These are phyloP conservation scores for Euproctis similis DNA, from an alignment of 2,888 invertebrate genomes.

Conservation along the genomic window DNA sequence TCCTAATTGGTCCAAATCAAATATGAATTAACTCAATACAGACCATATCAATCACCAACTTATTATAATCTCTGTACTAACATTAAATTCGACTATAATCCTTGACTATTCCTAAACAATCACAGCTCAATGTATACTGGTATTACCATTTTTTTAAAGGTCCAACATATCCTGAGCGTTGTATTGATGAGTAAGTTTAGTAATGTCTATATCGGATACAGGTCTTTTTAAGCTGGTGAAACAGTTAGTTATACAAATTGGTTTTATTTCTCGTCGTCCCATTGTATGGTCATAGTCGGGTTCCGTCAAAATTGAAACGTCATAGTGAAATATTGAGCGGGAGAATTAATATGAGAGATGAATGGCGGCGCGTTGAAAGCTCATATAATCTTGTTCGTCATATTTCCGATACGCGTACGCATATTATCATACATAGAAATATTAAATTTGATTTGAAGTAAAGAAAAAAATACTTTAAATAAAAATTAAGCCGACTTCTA, in stretches of 20 bases:
- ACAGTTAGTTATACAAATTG: conserved; percentile 36
- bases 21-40: conserved; percentile 56
- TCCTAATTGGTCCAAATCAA: conserved; percentile 72
- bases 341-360: conserved; percentile 38
- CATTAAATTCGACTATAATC: conserved; percentile 2
- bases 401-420: conserved; percentile 43
- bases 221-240: conserved; percentile 14
- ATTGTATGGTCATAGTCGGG: conserved; percentile 35
- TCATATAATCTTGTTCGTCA: conserved; percentile 60
- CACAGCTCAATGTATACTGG: conserved; percentile 27
- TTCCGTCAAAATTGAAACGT: conserved; percentile 58
- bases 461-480: too few relatives aligned
- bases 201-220: too few relatives aligned
- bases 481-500: too few relatives aligned
- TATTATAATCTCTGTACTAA: conserved; percentile 20
- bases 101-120: conserved; percentile 7
- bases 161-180: too few relatives aligned
- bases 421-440: too few relatives aligned
- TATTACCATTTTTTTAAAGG: too few relatives aligned
- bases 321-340: conserved; percentile 56
- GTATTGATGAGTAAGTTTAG: too few relatives aligned
- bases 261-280: conserved; percentile 26
- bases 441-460: too few relatives aligned
- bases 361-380: conserved; percentile 51
- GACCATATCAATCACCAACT: conserved; percentile 32